Evolutionary conservation across 2,888 invertebrate species (phyloP), one percentile per base, ranked within the genome.

Genomic region (Catocala sponsa): DNA sequence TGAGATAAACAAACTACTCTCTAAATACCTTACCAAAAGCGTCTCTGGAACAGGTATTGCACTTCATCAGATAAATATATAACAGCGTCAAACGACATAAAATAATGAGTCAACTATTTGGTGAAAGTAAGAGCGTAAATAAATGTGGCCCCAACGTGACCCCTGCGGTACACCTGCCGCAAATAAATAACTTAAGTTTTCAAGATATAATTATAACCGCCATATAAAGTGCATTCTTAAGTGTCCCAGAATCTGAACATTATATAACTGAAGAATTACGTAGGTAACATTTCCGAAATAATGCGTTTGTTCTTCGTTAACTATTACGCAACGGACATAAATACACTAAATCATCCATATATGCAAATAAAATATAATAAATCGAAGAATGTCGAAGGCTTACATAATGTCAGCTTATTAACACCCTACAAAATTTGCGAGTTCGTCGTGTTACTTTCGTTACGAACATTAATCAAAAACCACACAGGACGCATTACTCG

Each of bases 61-160:
- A 60, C n/a, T 57, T 44, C 58, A 59, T 60, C 59, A 74, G 55
- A 65, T 65, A 51, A 57, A 63, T 56, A 55, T 41, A 57, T 55
- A 59, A 58, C 43, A 47, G n/a, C 38, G 50, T 38, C 49, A 66
- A 51, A 58, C 62, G 65, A 68, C 70, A 77, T 76, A 61, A 77
- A 77, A 71, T 76, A 75, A 72, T 71, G 70, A 69, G 63, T 72
- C 66, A 78, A 77, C 74, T 74, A 81, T 82, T 81, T 73, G 82
- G 91, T 88, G 91, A 92, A 92, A 93, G 92, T 91, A 87, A 88
- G 80, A 89, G 86, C 85, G 85, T 86, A 83, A 82, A 87, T 83
- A 86, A 86, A 88, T 81, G 82, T 72, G 79, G 79, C 67, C 76
- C 74, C 74, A 81, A 69, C 62, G 55, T 88, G 90, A 91, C 89